Evolutionary conservation across 2,797 vertebrate species (phyloP).

Genomic region (Hydrolagus colliei): DNA sequence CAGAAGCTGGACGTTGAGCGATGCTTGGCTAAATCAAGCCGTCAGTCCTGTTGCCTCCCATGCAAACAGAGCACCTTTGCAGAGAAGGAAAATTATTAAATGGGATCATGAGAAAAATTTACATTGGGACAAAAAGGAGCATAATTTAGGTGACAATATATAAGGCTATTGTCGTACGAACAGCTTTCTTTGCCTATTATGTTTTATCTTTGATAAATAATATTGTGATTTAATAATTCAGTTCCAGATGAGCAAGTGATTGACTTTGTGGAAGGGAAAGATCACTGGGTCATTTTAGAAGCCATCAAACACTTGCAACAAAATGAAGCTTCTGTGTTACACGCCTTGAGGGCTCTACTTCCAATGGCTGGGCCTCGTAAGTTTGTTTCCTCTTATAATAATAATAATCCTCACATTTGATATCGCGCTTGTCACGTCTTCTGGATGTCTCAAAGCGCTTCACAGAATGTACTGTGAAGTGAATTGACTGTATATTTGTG

Average conservation of each 20-base stretch:
- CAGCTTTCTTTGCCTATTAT: neutral
- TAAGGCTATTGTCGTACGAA: neutral
- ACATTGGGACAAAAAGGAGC: neutral
- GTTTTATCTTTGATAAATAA: neutral
- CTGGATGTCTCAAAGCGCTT: no score
- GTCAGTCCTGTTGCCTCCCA: no score
- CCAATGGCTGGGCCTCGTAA: constrained; percentile 76
- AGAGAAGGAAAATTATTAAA: no score
- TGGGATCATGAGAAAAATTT: no score
- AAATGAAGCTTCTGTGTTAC: constrained; percentile 65
- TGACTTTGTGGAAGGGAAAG: constrained; percentile 87
- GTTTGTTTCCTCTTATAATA: constrained; percentile 35
- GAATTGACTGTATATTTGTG: no score
- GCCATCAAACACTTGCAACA: constrained; percentile 65
- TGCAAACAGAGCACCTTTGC: no score
- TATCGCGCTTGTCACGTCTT: no score
- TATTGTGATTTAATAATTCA: constrained; percentile 43
- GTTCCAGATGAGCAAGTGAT: constrained; percentile 78
- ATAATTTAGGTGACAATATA: neutral
- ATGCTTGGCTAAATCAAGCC: no score
- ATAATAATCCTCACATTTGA: no score
- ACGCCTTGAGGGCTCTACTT: constrained; percentile 69
- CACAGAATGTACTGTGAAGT: no score
- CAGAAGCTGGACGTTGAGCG: no score
- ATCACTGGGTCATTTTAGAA: constrained; percentile 69